These are phyloP conservation scores for Sarcophaga subvicina DNA, from an alignment of 2,888 invertebrate species.

Conservation along the genomic window DNA sequence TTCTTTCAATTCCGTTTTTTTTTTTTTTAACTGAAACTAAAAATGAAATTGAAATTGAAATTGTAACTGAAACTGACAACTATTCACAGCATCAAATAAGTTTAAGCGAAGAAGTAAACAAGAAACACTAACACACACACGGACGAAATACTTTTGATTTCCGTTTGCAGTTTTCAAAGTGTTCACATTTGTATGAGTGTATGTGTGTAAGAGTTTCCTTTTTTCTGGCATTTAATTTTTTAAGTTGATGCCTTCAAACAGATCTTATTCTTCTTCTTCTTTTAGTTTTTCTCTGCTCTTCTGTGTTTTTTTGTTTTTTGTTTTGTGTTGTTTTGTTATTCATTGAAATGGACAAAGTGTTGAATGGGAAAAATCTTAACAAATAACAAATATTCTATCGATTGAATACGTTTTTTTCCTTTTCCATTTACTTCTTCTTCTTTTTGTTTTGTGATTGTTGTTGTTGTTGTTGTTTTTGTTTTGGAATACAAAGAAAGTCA, in stretches of 20 bases:
- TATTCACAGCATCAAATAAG: neutral
- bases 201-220: neutral
- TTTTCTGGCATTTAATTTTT: neutral
- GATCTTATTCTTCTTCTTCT: neutral
- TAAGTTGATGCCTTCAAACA: too few species aligned
- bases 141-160: neutral
- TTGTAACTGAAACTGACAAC: neutral
- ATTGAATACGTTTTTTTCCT: neutral
- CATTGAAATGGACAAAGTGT: constrained; percentile 60
- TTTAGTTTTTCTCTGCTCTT: neutral
- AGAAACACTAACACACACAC: too few species aligned
- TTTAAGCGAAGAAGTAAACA: neutral
- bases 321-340: constrained; percentile 48
- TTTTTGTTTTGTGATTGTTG: too few species aligned
- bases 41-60: too few species aligned
- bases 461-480: too few species aligned
- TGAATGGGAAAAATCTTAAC: constrained; percentile 50
- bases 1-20: neutral
- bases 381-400: constrained; percentile 5
- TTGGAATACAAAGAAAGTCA: too few species aligned
- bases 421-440: too few species aligned
- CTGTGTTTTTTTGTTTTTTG: neutral
- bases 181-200: neutral
- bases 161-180: neutral
- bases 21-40: too few species aligned